These are phyloP conservation scores for Parazoanthus swiftii DNA, from an alignment of 92 coral and sea anemone species.

Conservation along the genomic window DNA sequence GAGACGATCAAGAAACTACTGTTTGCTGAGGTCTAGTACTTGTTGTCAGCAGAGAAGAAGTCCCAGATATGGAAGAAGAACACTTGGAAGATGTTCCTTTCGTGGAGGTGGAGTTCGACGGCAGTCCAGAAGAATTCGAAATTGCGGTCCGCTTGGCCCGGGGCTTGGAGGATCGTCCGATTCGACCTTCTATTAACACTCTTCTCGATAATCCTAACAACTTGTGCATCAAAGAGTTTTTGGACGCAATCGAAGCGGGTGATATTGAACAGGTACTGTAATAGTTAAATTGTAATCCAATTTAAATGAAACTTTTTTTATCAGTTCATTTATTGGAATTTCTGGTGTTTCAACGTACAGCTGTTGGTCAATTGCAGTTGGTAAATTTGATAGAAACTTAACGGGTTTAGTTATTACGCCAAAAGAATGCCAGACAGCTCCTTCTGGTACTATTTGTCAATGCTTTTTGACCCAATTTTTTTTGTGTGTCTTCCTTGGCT, in stretches of 20 bases:
- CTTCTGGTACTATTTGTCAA: no score
- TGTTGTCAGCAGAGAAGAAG: not conserved
- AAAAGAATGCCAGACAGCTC: no score
- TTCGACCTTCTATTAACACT: constrained; percentile 45
- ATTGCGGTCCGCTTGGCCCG: not conserved
- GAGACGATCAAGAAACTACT: not conserved
- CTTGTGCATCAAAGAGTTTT: constrained; percentile 56
- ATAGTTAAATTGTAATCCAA: not conserved
- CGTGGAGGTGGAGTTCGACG: not conserved
- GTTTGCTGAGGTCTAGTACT: not conserved
- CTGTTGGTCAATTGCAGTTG: no score
- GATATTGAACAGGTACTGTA: constrained; percentile 54
- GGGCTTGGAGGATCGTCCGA: constrained; percentile 3
- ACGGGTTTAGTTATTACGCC: no score
- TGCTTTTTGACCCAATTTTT: no score
- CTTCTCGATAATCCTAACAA: constrained; percentile 57
- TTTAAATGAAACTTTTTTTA: not conserved
- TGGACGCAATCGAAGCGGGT: constrained; percentile 65
- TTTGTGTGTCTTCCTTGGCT: no score
- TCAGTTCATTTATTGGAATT: not conserved
- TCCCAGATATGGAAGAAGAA: not conserved
- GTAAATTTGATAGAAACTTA: no score
- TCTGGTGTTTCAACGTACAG: not conserved
- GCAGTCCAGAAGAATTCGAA: not conserved
- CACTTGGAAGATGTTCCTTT: no score